These are phyloP conservation scores for Eupsittula cactorum DNA, from an alignment of 2,113 vertebrate species.

Conservation along the genomic window DNA sequence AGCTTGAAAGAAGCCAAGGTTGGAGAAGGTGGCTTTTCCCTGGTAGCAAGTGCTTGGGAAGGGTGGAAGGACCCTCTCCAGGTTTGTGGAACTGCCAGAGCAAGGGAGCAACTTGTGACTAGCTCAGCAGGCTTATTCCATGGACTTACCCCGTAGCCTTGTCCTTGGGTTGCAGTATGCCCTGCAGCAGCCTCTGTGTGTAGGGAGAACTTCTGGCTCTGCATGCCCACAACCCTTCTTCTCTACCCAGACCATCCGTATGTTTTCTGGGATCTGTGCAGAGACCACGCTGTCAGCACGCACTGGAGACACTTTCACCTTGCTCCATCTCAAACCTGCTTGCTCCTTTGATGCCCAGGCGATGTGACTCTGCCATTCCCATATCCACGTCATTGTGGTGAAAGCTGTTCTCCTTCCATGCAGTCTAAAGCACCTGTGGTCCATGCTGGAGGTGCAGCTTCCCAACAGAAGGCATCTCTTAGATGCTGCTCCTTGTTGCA, in stretches of 20 bases:
- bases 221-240: not conserved
- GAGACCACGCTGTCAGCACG: not conserved
- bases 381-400: rapidly evolving
- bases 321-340: not conserved
- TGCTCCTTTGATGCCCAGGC: not conserved
- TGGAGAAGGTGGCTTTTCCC: not conserved
- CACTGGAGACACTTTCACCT: not conserved
- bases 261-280: not conserved
- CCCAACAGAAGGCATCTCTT: not conserved
- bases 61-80: not conserved
- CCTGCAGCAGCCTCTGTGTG: not conserved
- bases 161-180: not conserved
- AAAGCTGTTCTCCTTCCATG: not conserved
- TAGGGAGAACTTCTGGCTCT: not conserved
- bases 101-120: not conserved
- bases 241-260: not conserved
- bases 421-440: rapidly evolving
- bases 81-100: not conserved
- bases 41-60: not conserved
- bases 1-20: not conserved
- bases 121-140: not conserved
- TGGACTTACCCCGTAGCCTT: not conserved
- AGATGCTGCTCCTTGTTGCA: not conserved
- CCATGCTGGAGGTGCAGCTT: not conserved
- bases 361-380: not conserved